Evolutionary conservation across 2,113 vertebrate genomes (phyloP).

Genomic region (Lophochroa leadbeateri): DNA sequence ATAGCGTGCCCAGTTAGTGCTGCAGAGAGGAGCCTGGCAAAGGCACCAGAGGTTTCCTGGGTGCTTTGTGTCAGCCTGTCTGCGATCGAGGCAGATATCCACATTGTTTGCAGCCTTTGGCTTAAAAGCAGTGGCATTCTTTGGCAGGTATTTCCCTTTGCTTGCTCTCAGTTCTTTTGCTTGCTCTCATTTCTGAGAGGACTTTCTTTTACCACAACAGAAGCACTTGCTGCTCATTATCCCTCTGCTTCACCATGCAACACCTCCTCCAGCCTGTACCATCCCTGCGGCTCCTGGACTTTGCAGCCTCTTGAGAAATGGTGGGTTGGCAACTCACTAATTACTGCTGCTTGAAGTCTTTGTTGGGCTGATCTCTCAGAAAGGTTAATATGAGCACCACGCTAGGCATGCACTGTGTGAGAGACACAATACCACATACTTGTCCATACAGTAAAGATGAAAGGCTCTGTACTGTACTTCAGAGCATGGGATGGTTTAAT

Average conservation of each 20-base stretch:
- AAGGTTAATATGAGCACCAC: neutral
- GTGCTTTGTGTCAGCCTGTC: neutral
- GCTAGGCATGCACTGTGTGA: neutral
- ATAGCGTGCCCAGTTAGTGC: neutral
- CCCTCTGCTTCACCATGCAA: neutral
- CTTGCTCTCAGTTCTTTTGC: neutral
- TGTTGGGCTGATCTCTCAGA: neutral
- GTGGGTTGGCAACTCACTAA: neutral
- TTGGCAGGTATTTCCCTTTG: neutral
- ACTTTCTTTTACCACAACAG: neutral
- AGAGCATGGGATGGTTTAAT: neutral
- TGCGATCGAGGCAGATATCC: neutral
- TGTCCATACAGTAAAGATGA: neutral
- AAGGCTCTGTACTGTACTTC: neutral
- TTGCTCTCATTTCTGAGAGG: neutral
- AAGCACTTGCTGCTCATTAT: neutral
- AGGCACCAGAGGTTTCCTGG: neutral
- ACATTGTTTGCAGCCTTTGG: neutral
- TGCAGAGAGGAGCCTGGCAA: neutral
- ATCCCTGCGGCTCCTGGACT: neutral
- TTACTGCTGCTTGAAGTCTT: neutral
- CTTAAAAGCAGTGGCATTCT: rapidly evolving
- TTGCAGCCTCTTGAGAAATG: neutral
- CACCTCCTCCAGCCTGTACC: neutral
- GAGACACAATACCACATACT: neutral